Percentiles rank a stretch among this genome's conserved stretches.
These are phyloP conservation scores for Parnassius apollo DNA, from an alignment of 2,888 invertebrate species.

Conservation along the genomic window DNA sequence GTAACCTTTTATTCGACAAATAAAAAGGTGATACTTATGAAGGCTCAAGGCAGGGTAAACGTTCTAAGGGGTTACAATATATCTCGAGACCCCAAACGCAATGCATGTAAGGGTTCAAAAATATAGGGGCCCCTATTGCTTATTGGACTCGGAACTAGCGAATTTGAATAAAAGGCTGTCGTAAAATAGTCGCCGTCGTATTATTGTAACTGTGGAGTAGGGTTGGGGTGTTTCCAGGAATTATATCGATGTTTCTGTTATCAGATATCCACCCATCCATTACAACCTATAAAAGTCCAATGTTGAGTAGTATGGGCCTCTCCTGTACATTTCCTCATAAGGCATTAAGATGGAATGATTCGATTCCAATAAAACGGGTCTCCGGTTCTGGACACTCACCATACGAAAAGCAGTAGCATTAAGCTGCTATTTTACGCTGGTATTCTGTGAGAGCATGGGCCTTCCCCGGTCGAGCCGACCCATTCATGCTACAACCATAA, in stretches of 20 bases:
- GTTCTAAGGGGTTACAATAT: constrained; percentile 26
- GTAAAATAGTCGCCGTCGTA: constrained; percentile 73
- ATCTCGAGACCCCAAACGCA: constrained; percentile 32
- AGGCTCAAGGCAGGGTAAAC: constrained; percentile 24
- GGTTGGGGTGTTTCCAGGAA: constrained; percentile 41
- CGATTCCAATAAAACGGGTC: too few relatives aligned
- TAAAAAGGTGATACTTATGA: constrained; percentile 26
- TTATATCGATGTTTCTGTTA: constrained; percentile 17
- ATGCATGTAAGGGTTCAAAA: constrained; percentile 51
- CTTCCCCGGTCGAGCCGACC: too few relatives aligned
- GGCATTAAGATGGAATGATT: too few relatives aligned
- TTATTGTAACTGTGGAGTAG: constrained; percentile 57
- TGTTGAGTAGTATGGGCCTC: too few relatives aligned
- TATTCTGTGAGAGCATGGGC: too few relatives aligned
- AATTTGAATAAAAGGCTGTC: constrained; percentile 77
- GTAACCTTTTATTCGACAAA: constrained; percentile 20
- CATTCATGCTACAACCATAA: too few relatives aligned
- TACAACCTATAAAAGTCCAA: too few relatives aligned
- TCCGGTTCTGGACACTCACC: too few relatives aligned
- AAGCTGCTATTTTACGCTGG: too few relatives aligned
- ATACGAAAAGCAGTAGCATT: too few relatives aligned
- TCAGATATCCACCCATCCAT: too few relatives aligned
- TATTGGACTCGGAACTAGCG: constrained; percentile 67
- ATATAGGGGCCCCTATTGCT: constrained; percentile 58
- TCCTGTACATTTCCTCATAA: too few relatives aligned